Evolutionary conservation across 2,113 vertebrate species (phyloP).

Genomic region (Sylvia atricapilla): DNA sequence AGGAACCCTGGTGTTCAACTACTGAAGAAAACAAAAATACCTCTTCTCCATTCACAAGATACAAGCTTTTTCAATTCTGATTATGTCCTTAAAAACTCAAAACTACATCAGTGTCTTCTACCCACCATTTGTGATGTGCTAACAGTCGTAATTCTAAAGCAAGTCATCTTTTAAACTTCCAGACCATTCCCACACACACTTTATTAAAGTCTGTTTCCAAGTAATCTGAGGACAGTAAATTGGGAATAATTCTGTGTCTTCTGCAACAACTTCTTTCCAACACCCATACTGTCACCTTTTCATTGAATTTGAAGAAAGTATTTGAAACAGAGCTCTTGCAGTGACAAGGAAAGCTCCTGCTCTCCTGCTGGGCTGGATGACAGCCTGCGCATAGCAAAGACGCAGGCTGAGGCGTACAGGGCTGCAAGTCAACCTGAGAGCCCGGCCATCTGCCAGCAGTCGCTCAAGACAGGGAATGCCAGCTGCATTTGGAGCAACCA

Average conservation of each 20-base stretch:
- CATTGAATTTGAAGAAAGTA: neutral
- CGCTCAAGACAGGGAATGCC: neutral
- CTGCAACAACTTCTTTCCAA: neutral
- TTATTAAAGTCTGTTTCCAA: neutral
- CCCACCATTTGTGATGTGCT: neutral
- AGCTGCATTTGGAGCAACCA: neutral
- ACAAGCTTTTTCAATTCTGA: neutral
- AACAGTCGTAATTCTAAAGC: neutral
- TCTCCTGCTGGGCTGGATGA: neutral
- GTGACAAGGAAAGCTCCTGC: neutral
- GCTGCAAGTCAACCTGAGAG: neutral
- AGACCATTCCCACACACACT: neutral
- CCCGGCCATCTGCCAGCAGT: slow-evolving; percentile 37
- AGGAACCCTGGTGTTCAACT: neutral
- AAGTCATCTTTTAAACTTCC: neutral
- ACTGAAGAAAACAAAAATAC: neutral
- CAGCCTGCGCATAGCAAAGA: neutral
- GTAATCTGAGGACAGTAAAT: neutral
- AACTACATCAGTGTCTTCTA: neutral
- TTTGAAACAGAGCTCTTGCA: neutral
- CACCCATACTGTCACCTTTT: neutral
- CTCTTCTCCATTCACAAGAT: neutral
- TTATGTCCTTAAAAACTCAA: neutral
- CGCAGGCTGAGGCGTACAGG: neutral
- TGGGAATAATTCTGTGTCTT: neutral